Evolutionary conservation across 2,113 vertebrate species (phyloP).

Genomic region (Urocynchramus pylzowi): DNA sequence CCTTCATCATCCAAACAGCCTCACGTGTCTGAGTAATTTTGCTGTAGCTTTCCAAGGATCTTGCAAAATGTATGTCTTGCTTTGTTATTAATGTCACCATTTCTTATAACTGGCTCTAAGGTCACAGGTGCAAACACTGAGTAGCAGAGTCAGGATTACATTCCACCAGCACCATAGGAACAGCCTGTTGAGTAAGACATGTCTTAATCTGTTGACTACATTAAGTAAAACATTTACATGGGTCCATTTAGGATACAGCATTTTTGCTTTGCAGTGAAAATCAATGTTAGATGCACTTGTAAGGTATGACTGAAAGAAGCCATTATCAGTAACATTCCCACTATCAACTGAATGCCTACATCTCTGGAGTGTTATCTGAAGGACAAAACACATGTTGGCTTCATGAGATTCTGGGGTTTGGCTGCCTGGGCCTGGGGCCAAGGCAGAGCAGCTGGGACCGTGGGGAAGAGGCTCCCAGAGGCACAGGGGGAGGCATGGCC

Average conservation of each 20-base stretch:
- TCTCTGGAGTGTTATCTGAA: not conserved
- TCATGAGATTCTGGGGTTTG: not conserved
- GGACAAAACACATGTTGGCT: not conserved
- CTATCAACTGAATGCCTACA: not conserved
- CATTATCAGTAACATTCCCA: not conserved
- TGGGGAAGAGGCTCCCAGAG: not conserved
- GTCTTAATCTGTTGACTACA: not conserved
- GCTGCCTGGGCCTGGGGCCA: not conserved
- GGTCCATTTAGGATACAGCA: not conserved
- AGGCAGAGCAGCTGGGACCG: not conserved
- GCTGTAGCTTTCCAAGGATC: not conserved
- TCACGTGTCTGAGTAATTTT: not conserved
- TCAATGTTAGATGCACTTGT: not conserved
- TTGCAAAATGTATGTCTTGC: not conserved
- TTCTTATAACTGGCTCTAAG: not conserved
- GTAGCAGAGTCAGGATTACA: not conserved
- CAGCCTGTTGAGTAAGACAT: not conserved
- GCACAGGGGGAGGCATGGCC: not conserved
- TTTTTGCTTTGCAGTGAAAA: not conserved
- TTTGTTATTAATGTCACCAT: not conserved
- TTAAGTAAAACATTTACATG: not conserved
- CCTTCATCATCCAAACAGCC: not conserved
- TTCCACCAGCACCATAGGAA: not conserved
- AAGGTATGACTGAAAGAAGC: not conserved
- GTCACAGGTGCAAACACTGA: not conserved